Conservation (phyloP, 2,797 vertebrate species). For the Helostoma temminkii region DNA sequence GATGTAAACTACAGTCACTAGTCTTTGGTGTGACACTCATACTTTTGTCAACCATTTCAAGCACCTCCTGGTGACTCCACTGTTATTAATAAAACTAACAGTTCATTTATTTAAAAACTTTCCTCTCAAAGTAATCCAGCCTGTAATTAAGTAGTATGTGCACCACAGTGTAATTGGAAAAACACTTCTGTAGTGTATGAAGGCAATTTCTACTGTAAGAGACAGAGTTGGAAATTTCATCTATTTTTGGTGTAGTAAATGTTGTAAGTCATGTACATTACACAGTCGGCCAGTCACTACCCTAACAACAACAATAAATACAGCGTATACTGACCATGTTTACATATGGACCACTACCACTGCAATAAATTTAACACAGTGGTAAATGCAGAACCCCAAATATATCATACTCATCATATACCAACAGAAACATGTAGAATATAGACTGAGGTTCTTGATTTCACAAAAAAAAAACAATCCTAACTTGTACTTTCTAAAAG, state of each 20-base stretch:
- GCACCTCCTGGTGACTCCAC: neutral
- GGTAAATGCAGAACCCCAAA: neutral
- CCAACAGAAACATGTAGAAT: neutral
- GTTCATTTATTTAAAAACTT: neutral
- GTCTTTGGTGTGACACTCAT: no score
- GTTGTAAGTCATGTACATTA: no score
- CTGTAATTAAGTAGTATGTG: no score
- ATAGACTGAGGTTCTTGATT: neutral
- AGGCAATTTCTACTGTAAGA: neutral
- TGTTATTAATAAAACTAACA: neutral
- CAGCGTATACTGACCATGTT: no score
- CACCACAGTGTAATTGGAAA: neutral
- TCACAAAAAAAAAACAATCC: neutral
- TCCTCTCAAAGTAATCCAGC: neutral
- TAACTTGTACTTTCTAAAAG: no score
- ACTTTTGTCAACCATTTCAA: neutral
- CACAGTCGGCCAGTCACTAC: no score
- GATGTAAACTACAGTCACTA: neutral
- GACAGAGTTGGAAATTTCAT: neutral
- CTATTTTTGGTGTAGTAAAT: no score
- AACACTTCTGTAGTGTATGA: neutral
- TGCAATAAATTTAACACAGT: neutral
- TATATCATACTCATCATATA: neutral
- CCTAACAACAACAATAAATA: neutral
- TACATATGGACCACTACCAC: no score